A percentile compares a stretch with the other conserved stretches of the same genome.
Conservation (phyloP, 2,113 vertebrate species). For the Microcebus murinus region DNA sequence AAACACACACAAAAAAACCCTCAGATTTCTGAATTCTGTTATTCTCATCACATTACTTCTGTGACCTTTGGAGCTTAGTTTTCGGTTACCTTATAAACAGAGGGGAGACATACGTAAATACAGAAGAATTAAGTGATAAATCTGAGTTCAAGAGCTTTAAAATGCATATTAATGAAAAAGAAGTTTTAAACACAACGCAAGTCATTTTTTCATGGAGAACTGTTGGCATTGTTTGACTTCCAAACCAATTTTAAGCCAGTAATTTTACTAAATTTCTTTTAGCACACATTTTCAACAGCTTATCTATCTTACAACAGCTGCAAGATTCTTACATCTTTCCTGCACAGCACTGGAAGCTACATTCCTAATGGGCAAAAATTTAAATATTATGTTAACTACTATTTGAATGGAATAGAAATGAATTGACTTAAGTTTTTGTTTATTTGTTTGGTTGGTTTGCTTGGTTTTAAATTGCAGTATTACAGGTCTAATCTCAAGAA, state of each 20-base stretch:
- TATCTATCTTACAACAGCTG: not conserved
- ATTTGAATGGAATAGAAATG: not conserved
- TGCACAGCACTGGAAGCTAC: not conserved
- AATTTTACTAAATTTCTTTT: slow-evolving; percentile 54
- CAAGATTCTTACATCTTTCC: not conserved
- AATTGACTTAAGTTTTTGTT: not conserved
- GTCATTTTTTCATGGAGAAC: not conserved
- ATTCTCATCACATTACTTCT: not conserved
- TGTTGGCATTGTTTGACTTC: not conserved
- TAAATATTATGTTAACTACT: not conserved
- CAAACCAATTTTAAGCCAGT: slow-evolving; percentile 9
- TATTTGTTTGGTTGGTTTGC: not conserved
- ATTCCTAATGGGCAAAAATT: not conserved
- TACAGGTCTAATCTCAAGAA: not conserved
- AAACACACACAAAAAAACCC: not conserved
- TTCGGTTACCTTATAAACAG: not conserved
- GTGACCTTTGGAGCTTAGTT: not conserved
- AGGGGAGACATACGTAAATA: not conserved
- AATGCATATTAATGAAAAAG: not conserved
- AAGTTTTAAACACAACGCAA: slow-evolving; percentile 24
- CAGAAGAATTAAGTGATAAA: not conserved
- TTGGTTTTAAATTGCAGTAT: not conserved
- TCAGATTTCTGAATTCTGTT: not conserved
- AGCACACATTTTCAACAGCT: not conserved
- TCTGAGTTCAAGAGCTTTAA: slow-evolving; percentile 9